A percentile compares a stretch with the other conserved stretches of the same genome.
phyloP scores from a whole-genome alignment of 2,797 vertebrate genomes.

The Taenioides sp. region DNA sequence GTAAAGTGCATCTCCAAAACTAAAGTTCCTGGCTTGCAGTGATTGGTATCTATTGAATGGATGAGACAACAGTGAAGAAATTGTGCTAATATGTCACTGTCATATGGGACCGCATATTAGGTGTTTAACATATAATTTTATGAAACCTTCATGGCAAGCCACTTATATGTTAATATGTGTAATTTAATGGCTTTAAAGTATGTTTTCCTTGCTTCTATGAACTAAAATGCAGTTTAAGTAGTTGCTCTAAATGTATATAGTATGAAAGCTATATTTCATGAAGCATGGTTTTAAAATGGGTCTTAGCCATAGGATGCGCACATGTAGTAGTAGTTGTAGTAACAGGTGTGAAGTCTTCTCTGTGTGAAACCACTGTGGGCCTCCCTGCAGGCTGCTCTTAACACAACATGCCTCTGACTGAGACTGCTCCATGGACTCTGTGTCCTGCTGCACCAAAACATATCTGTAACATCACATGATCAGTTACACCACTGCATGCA shows the following conservation, averaged over 20 bases:
- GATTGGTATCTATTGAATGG: background rate
- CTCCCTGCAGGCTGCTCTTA: slow-evolving; percentile 31
- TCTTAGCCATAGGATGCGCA: slow-evolving; percentile 14
- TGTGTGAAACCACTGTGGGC: slow-evolving; percentile 22
- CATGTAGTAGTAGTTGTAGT: slow-evolving; percentile 41
- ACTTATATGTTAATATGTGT: background rate
- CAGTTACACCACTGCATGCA: slow-evolving; percentile 36
- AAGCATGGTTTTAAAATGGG: background rate
- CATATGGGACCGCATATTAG: background rate
- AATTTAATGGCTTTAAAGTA: background rate
- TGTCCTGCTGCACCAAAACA: slow-evolving; percentile 51
- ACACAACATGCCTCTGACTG: slow-evolving; percentile 54
- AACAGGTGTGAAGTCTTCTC: slow-evolving; percentile 9
- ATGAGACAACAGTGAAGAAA: background rate
- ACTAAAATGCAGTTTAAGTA: too few species aligned
- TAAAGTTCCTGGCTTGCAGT: background rate
- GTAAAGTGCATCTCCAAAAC: too few species aligned
- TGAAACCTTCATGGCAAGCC: background rate
- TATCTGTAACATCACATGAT: slow-evolving; percentile 59
- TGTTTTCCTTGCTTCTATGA: background rate
- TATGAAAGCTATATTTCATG: background rate
- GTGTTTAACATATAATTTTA: too few species aligned
- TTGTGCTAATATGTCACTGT: background rate
- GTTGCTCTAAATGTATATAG: background rate
- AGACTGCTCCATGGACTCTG: slow-evolving; percentile 25